Base-by-base conservation (phyloP, 2,888 invertebrate genomes). In the Sepiola atlantica region DNA sequence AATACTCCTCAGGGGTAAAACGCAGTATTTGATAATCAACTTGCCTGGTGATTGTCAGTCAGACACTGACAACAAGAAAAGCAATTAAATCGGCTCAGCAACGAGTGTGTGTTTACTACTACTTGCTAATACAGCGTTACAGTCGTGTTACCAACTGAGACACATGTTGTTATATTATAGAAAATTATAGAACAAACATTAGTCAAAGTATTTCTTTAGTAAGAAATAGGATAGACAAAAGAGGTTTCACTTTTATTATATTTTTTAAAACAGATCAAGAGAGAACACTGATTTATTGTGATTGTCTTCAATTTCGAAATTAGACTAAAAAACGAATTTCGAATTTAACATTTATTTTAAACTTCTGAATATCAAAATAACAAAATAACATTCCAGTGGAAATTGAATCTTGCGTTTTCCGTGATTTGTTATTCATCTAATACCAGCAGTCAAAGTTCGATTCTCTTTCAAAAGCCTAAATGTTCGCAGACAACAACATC, bases 401-500 rank as follows among this genome's bases (percentile, higher is more conserved):
- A 91, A 91, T 35, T 35, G 3, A 91, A 28, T 45, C 35, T 35
- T 54, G 45, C 18, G 10, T 54, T 54, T 6, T 54, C 54, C 28
- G 45, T 45, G n/a, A 20, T 24, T 12, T 92, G 8, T 45, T 16
- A 54, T 54, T 92, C 45, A 24, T 28, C 54, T 35, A 28, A n/a
- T 54, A 28, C 54, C 12, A 92, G 16, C 92, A 45, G n/a, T 3
- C 35, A 35, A 92, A 92, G 28, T 24, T 28, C 54, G 10, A 35
- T n/a, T 77, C n/a, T 28, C 90, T 90, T 35, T 24, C 45, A 14
- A 8, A 18, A 16, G 24, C 54, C 45, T 45, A 92, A 45, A 92
- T 92, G 92, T 45, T 92, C 24, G 92, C 35, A 20, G 45, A 92
- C 92, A 45, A 92, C 92, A 45, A 92, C 24, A 45, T 92, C 28